phyloP scores from a whole-genome alignment of 2,888 invertebrate genomes.

The Drosophila algonquin region DNA sequence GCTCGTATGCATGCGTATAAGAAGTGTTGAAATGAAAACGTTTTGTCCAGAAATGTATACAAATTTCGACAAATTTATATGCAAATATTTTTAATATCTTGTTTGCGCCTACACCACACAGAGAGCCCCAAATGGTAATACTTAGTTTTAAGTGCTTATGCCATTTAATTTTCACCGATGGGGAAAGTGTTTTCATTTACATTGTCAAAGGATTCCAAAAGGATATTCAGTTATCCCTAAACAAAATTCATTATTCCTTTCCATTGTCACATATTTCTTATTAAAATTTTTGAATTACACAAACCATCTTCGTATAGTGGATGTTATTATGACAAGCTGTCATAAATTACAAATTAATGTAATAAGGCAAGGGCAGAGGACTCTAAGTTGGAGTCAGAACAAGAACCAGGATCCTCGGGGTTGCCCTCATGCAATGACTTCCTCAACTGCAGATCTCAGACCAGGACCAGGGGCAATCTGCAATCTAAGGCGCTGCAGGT shows the following conservation, averaged over 20 bases:
- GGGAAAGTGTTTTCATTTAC: too few species aligned
- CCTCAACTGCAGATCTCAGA: slow-evolving; percentile 5
- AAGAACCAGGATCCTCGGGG: background rate
- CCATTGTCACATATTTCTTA: too few species aligned
- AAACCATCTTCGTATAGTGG: slow-evolving; percentile 19
- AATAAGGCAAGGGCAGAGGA: slow-evolving; percentile 28
- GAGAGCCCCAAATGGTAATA: too few species aligned
- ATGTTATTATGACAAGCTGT: slow-evolving; percentile 80
- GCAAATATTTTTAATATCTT: background rate
- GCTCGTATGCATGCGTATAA: too few species aligned
- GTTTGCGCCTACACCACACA: background rate
- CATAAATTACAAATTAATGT: slow-evolving; percentile 81
- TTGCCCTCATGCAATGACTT: slow-evolving; percentile 20
- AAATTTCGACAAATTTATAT: background rate
- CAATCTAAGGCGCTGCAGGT: slow-evolving; percentile 58
- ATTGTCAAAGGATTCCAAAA: too few species aligned
- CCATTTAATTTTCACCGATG: too few species aligned
- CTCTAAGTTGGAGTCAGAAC: slow-evolving; percentile 7
- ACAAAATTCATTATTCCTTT: too few species aligned
- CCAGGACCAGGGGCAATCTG: slow-evolving; percentile 51
- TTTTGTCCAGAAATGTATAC: background rate
- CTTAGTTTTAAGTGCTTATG: too few species aligned
- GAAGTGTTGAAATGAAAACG: background rate
- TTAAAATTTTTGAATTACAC: slow-evolving; percentile 8
- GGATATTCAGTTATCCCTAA: too few species aligned